A percentile compares a stretch with the other conserved stretches of the same genome.
Evolutionary conservation across 2,797 vertebrate genomes (phyloP).

Genomic region (Tympanoctomys barrerae): DNA sequence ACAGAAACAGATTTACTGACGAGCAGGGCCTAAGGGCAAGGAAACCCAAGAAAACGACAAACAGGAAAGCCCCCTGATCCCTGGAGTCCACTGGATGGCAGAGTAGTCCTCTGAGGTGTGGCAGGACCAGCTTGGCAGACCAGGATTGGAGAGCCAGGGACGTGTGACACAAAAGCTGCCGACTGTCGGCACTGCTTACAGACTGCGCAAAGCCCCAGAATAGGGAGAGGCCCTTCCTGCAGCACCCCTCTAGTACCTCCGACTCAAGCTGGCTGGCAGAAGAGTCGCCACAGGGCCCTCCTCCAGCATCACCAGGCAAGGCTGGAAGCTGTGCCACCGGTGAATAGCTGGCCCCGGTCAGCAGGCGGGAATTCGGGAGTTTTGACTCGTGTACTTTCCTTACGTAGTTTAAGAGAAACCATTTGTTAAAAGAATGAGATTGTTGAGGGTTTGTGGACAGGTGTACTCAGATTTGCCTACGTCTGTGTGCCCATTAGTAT

Average conservation of each 20-base stretch:
- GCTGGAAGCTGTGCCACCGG: not conserved
- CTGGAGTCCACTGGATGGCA: not conserved
- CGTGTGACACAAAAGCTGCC: too few species aligned
- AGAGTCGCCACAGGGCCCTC: not conserved
- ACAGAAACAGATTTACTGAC: not conserved
- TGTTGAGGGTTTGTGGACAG: accelerated
- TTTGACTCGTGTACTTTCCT: not conserved
- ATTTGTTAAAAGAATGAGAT: not conserved
- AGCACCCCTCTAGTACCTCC: not conserved
- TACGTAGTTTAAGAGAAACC: not conserved
- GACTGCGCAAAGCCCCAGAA: not conserved
- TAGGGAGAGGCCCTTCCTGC: not conserved
- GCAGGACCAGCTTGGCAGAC: not conserved
- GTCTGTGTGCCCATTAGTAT: not conserved
- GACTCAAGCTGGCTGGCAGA: not conserved
- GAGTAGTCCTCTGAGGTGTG: not conserved
- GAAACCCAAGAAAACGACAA: not conserved
- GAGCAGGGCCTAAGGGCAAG: not conserved
- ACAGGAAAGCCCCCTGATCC: not conserved
- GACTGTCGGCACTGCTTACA: not conserved
- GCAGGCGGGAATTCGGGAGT: not conserved
- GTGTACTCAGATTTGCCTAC: not conserved
- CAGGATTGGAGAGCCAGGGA: not conserved
- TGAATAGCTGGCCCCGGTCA: not conserved
- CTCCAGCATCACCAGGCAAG: not conserved